A percentile compares a stretch with the other conserved stretches of the same genome.
Evolutionary conservation across 2,113 vertebrate species (phyloP).

Genomic region (Bos indicus): DNA sequence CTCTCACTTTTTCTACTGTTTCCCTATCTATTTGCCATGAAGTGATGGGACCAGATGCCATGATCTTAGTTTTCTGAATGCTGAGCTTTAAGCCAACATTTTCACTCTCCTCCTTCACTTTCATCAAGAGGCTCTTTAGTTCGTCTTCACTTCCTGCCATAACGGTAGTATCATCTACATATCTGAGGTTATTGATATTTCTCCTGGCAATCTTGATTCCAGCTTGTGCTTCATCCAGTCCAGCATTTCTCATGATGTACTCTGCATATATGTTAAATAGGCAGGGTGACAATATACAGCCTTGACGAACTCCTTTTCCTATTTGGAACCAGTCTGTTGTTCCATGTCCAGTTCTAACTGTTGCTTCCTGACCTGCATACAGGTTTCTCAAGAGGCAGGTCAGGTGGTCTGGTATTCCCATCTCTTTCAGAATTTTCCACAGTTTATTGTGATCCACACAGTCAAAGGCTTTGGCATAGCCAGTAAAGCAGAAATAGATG

Average conservation of each 20-base stretch:
- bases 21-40: neutral
- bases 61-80: neutral
- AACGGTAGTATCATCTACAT: neutral
- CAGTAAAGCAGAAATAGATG: neutral
- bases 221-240: neutral
- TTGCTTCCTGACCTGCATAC: no score
- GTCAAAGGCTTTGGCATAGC: neutral
- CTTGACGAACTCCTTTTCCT: no score
- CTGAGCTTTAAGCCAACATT: neutral
- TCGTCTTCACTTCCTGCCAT: neutral
- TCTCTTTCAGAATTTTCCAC: no score
- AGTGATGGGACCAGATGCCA: neutral
- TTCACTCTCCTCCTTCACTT: neutral
- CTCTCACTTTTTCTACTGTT: neutral
- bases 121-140: neutral
- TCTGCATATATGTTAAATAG: no score
- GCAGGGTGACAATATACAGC: no score
- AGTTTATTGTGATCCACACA: no score
- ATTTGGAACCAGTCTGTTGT: no score
- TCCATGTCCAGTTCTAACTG: no score
- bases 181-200: neutral
- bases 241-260: no score
- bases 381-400: no score
- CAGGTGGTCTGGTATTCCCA: no score
- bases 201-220: neutral